Conservation (phyloP, 2,113 vertebrate species). For the Leiothrix lutea region DNA sequence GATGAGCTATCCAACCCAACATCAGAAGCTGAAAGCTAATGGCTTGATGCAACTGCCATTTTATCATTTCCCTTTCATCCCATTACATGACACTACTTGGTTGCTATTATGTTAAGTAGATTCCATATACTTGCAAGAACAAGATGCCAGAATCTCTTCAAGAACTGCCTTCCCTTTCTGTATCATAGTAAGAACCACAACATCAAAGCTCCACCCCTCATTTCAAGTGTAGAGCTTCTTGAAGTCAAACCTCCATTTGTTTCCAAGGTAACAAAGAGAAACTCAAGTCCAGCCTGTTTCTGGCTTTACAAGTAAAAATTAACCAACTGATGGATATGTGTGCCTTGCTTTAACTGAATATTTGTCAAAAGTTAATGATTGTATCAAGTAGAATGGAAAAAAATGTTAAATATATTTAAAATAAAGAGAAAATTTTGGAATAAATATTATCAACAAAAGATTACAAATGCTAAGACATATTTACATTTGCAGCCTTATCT, state of each 20-base stretch:
- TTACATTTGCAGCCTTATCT: neutral
- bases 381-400: neutral
- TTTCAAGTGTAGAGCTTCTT: neutral
- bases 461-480: neutral
- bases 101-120: neutral
- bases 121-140: neutral
- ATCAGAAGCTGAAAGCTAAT: neutral
- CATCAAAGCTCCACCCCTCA: slow-evolving; percentile 16
- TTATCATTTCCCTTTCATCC: neutral
- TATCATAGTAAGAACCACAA: neutral
- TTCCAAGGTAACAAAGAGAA: slow-evolving; percentile 51
- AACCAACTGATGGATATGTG: neutral
- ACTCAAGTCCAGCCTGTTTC: neutral
- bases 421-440: neutral
- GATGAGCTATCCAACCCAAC: neutral
- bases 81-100: neutral
- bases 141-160: neutral
- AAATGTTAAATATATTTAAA: neutral
- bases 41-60: neutral
- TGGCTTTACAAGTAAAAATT: neutral
- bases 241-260: slow-evolving; percentile 43
- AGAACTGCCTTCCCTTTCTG: neutral
- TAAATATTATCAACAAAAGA: neutral
- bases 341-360: neutral
- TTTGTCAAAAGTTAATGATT: neutral